Base-by-base conservation (phyloP, 2,113 vertebrate genomes). In the western clawed frog (Xenopus tropicalis) region DNA sequence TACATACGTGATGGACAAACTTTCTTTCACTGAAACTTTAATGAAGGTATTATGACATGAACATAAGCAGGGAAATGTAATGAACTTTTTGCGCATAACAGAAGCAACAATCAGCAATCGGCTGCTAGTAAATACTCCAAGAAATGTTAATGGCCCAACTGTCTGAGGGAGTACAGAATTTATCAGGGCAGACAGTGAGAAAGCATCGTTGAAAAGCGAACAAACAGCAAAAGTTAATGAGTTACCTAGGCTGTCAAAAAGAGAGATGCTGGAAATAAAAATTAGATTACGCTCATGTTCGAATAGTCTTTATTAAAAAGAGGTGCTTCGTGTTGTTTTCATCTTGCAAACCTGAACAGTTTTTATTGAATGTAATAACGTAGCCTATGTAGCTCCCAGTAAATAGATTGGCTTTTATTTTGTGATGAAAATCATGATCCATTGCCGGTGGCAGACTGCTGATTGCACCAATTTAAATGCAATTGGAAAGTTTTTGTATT, bases 381-480 rank as follows among this genome's bases (percentile, higher is more conserved):
- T 75, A 69, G 61, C 72, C 66, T 25, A 69, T 75, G 72, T 75
- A 69, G 67, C 72, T 58, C 58, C 62, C 66, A 62, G 66, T 58
- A 75, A 69, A 75, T 75, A 63, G 68, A 75, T 75, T 69, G 65
- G 44, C 66, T 74, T 61, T 66, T 43, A 51, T 74, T 75, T 67
- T 75, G 66, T 69, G 66, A 75, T 75, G 68, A 75, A 73, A 75
- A 75, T 63, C 66, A 69, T 75, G 72, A 75, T 75, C 65, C 66
- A 75, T 69, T 69, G 66, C 72, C 57, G 61, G 48, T 62, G 44
- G 66, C 66, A 62, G 62, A 48, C 66, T 75, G 56, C 66, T 75
- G 72, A 59, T 75, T 75, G 46, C 66, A 57, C 66, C 68, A 52
- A 75, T 62, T 69, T 62, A 61, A 69, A 69, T 62, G 61, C 23